Percentiles rank a stretch among this genome's conserved stretches.
Evolutionary conservation across 2,797 vertebrate species (phyloP).

Genomic region (Ammospiza maritima): DNA sequence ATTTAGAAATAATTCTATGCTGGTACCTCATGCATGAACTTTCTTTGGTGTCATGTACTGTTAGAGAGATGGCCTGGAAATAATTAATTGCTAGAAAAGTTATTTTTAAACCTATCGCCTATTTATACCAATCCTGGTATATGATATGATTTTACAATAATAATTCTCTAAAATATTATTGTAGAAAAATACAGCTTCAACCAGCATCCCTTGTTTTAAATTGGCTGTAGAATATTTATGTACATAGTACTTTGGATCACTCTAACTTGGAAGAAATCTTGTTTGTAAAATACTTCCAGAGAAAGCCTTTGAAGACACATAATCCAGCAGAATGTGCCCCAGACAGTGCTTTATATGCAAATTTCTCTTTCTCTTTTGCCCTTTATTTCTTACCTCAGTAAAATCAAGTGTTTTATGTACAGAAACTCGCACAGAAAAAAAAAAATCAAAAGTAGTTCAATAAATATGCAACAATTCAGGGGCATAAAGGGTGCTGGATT

Average conservation of each 20-base stretch:
- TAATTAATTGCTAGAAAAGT: background rate
- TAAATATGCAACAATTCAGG: background rate
- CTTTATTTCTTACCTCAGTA: background rate
- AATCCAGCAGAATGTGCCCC: background rate
- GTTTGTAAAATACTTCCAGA: background rate
- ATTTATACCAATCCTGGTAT: background rate
- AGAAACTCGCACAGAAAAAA: background rate
- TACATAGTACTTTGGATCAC: background rate
- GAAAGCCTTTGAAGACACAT: background rate
- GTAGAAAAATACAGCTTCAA: background rate
- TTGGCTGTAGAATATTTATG: background rate
- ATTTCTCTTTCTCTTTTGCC: background rate
- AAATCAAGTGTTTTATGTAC: background rate
- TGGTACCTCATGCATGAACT: background rate
- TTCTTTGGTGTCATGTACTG: background rate
- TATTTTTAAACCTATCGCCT: background rate
- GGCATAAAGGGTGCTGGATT: background rate
- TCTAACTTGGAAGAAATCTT: background rate
- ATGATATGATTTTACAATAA: background rate
- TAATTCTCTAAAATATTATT: background rate
- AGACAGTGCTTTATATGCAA: background rate
- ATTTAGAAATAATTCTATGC: background rate
- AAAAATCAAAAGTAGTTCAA: background rate
- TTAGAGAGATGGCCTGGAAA: background rate
- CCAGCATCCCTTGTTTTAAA: background rate